A percentile compares a stretch with the other conserved stretches of the same genome.
Conservation (phyloP, 2,797 vertebrate genomes). For the Pempheris klunzingeri region DNA sequence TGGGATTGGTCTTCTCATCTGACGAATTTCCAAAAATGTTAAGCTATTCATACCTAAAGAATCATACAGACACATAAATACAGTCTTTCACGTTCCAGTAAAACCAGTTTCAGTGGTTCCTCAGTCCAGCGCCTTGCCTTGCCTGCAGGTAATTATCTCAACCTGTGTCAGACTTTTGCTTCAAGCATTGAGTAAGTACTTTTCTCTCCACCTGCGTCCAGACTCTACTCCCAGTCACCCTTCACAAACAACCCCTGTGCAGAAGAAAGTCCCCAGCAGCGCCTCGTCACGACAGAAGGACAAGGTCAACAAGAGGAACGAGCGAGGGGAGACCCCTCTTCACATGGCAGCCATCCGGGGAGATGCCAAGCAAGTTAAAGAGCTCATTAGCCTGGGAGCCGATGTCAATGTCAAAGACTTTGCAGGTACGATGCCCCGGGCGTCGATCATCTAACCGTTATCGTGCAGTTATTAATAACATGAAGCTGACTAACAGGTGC, state of each 20-base stretch:
- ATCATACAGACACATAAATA: not conserved
- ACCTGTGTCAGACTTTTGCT: conserved; percentile 17
- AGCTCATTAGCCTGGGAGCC: conserved; percentile 96
- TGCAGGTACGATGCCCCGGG: conserved; percentile 87
- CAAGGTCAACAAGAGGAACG: conserved; percentile 99
- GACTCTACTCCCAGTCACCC: conserved; percentile 97
- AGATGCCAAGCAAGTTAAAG: conserved; percentile 97
- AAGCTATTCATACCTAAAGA: not conserved
- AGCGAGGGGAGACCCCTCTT: conserved; percentile 96
- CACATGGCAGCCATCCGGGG: conserved; percentile 99
- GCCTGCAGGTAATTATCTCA: conserved; percentile 16
- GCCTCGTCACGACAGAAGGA: conserved; percentile 96
- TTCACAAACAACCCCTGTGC: conserved; percentile 91
- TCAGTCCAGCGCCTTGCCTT: conserved; percentile 4
- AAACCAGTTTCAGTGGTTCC: conserved; percentile 15
- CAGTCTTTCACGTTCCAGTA: not conserved
- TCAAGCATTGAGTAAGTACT: conserved; percentile 25
- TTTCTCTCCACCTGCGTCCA: conserved; percentile 61
- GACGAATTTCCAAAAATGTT: not conserved
- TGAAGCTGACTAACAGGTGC: conserved; percentile 35
- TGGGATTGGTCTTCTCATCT: not conserved
- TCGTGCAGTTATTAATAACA: conserved; percentile 25
- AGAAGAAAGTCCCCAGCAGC: conserved; percentile 94
- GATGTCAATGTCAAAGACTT: conserved; percentile 99
- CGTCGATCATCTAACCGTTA: conserved; percentile 28